Percentiles rank a stretch among this genome's conserved stretches.
These are phyloP conservation scores for Lagothrix lagotricha DNA, from an alignment of 2,797 vertebrate genomes.

Conservation along the genomic window DNA sequence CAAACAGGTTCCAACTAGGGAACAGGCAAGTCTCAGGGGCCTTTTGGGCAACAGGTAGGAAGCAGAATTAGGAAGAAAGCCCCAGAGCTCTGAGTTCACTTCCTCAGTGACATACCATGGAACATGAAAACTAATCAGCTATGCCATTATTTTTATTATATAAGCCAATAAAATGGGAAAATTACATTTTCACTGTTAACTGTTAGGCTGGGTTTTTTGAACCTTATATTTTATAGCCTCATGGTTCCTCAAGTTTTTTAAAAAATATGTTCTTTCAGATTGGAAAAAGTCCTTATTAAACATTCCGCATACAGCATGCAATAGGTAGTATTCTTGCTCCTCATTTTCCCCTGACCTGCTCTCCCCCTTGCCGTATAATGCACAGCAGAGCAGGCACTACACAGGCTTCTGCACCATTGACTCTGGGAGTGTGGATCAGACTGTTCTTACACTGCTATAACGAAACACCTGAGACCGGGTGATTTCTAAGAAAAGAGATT, in stretches of 20 bases:
- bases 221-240: slow-evolving; percentile 59
- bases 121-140: slow-evolving; percentile 66
- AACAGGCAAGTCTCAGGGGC: background rate
- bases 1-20: background rate
- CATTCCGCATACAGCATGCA: fast-evolving
- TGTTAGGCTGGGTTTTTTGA: slow-evolving; percentile 53
- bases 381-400: fast-evolving
- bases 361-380: background rate
- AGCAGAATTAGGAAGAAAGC: background rate
- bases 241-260: background rate
- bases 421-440: background rate
- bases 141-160: slow-evolving; percentile 66
- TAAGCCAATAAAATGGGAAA: slow-evolving; percentile 70
- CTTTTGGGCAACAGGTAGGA: background rate
- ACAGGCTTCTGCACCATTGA: fast-evolving
- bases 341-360: fast-evolving
- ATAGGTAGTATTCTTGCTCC: fast-evolving
- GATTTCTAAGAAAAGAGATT: background rate
- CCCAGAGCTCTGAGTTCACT: background rate
- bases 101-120: background rate
- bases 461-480: background rate
- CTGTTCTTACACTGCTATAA: background rate
- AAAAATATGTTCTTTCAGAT: background rate
- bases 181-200: slow-evolving; percentile 59
- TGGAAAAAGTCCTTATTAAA: background rate